These are phyloP conservation scores for Macrotis lagotis DNA, from an alignment of 2,113 vertebrate genomes.

Conservation along the genomic window DNA sequence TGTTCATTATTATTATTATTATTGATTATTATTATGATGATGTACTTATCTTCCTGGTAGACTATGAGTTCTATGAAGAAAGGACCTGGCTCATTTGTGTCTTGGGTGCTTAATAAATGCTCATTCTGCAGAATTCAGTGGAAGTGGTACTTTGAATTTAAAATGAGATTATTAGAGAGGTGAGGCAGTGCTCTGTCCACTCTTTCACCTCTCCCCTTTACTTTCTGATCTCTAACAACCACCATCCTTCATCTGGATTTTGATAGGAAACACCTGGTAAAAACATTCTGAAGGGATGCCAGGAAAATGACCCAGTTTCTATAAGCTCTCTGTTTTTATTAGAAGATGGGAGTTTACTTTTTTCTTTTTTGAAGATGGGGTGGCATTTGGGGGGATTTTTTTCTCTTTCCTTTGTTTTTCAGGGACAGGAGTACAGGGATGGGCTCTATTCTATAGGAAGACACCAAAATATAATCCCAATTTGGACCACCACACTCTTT, in stretches of 20 bases:
- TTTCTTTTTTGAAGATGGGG: neutral
- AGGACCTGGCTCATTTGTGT: too few relatives aligned
- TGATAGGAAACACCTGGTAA: neutral
- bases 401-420: neutral
- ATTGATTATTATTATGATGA: too few relatives aligned
- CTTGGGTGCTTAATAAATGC: too few relatives aligned
- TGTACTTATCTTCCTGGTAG: too few relatives aligned
- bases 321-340: neutral
- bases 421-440: neutral
- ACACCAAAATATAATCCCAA: conserved; percentile 43
- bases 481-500: neutral
- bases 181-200: neutral
- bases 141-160: neutral
- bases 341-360: neutral
- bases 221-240: neutral
- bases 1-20: too few relatives aligned
- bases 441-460: conserved; percentile 37
- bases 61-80: too few relatives aligned
- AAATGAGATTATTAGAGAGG: neutral
- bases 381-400: neutral
- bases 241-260: conserved; percentile 24
- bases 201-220: neutral
- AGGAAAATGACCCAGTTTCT: conserved; percentile 7
- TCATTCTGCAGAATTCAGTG: conserved; percentile 11
- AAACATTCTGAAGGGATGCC: neutral